Base-by-base conservation (phyloP, 2,797 vertebrate genomes). In the Diceros bicornis region DNA sequence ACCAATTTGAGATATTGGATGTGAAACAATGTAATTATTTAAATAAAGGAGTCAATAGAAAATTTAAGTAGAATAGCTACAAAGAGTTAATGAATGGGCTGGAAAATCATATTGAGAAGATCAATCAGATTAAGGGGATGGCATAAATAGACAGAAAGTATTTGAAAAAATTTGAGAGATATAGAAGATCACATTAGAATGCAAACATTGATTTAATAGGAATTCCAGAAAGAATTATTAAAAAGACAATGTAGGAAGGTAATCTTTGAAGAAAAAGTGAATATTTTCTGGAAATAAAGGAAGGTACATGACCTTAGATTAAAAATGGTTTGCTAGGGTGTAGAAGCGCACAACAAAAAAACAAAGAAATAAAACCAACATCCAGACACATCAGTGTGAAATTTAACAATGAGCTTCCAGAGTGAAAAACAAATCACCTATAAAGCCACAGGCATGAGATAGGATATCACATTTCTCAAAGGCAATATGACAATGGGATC, bases 21-120 rank as follows among this genome's bases (percentile, higher is more conserved):
- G 32, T 94, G 59, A 62, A 96, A 92, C 11, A 69, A 91, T 79
- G 27, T 81, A 85, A 92, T 94, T 61, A 88, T 92, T 89, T 84
- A 75, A 96, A 64, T 64, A 88, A 88, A 84, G 7, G 44, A 62
- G 34, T 82, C 25, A 78, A 59, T 68, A 69, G 52, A 94, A 93
- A 88, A 84, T 66, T 84, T 55, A 71, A 84, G 32, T 10, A 79
- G 68, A 83, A 85, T 55, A 50, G 25, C 20, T 55, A 84, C 37
- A 71, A 91, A 91, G 27, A 77, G 14, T 68, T 91, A 86, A 78
- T 72, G 82, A 88, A 89, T 86, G 14, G 20, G 0, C 62, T 93
- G 2, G 29, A 91, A 94, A 89, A 91, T 75, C 83, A 66, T 69
- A 21, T 32, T 91, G 78, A 95, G 18, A 86, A 71, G 50, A 41